Base-by-base conservation (phyloP, 2,113 vertebrate species). In the Jacana jacana region DNA sequence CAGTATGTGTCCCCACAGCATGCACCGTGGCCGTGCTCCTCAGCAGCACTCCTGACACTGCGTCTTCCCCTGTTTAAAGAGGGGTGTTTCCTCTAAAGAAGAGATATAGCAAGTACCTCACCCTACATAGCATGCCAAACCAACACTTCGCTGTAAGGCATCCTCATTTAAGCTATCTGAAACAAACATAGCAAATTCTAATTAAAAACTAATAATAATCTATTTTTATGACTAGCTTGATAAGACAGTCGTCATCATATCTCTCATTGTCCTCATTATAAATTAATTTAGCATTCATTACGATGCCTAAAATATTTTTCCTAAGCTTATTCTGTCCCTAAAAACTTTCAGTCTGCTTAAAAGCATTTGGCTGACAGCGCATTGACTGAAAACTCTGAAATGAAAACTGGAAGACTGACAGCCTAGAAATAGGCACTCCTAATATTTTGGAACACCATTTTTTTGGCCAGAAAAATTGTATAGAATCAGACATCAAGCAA, bases 381-480 rank as follows among this genome's bases (percentile, higher is more conserved):
- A 90, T 37, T 93, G 86, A 90, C 89, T 93, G 55, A 94, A 96
- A 95, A 66, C 55, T 93, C 94, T 81, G 46, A 93, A 93, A 92
- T 77, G 75, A 93, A 93, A 88, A 89, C 89, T 91, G 95, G 88
- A 96, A 91, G 88, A 93, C 68, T 63, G 88, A 94, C 89, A 96
- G 42, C 65, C 83, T 88, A 95, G 86, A 96, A 95, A 86, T 83
- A 96, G 82, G 60, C 88, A 90, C 68, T 88, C 88, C 81, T 79
- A 93, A 86, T 94, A 94, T 73, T 95, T 93, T 81, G 82, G 94
- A 94, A 93, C 52, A 90, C 27, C n/a, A 78, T 42, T 3, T 27
- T 94, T 92, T 95, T 95, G 91, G 92, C 94, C 95, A 78, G 79
- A 81, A 92, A 94, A 83, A 63, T 23, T 25, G 3, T 75, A 77